A percentile compares a stretch with the other conserved stretches of the same genome.
These are phyloP conservation scores for Yponomeuta evonymella DNA, from an alignment of 2,888 invertebrate genomes.

Conservation along the genomic window DNA sequence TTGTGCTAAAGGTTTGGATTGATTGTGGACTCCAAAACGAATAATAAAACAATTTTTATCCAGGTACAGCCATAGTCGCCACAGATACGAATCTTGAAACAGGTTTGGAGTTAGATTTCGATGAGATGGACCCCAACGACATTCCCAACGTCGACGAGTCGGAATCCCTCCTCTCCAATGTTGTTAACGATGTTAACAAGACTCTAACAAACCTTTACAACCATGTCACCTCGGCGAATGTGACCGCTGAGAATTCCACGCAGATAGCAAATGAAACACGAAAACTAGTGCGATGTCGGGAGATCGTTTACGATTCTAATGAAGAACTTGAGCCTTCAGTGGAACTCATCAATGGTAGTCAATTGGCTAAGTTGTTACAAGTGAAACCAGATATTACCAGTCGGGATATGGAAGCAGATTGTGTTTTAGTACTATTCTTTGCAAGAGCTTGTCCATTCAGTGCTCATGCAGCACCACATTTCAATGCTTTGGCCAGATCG, in stretches of 20 bases:
- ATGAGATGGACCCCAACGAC: constrained; percentile 27
- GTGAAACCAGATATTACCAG: constrained; percentile 79
- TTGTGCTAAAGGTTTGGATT: background rate
- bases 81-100: background rate
- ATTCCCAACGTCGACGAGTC: constrained; percentile 65
- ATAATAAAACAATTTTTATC: background rate
- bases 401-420: constrained; percentile 79
- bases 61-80: background rate
- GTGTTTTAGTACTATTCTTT: constrained; percentile 91
- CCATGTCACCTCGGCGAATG: constrained; percentile 61
- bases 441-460: constrained; percentile 94
- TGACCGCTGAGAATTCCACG: constrained; percentile 56
- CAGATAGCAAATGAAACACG: constrained; percentile 54
- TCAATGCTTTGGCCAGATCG: constrained; percentile 90
- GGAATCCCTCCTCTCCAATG: constrained; percentile 61
- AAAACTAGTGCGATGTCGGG: constrained; percentile 62
- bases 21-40: background rate
- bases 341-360: constrained; percentile 83
- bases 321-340: constrained; percentile 61
- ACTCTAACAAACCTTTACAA: constrained; percentile 63
- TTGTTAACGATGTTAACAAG: constrained; percentile 65
- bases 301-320: constrained; percentile 49
- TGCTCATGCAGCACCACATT: constrained; percentile 91
- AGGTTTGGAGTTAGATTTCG: background rate
- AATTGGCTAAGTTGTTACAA: constrained; percentile 80